phyloP scores from a whole-genome alignment of 2,113 vertebrate genomes.

The Aphyosemion australe region DNA sequence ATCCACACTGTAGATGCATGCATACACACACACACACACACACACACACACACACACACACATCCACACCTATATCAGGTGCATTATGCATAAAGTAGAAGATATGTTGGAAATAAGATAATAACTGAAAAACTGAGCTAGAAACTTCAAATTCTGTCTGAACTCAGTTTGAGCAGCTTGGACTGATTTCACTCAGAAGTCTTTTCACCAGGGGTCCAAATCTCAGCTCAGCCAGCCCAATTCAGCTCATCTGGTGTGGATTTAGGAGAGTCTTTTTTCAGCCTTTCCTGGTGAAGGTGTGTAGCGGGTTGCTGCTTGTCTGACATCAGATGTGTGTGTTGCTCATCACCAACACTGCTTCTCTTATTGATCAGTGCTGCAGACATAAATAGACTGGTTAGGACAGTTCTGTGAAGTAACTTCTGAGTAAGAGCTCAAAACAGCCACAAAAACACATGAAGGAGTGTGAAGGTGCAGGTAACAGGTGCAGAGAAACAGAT shows the following conservation, averaged over 20 bases:
- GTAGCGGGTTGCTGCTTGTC: conserved; percentile 13
- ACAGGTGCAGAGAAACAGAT: background rate
- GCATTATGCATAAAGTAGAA: no score
- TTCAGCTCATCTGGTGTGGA: background rate
- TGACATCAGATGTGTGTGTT: conserved; percentile 30
- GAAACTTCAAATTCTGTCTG: no score
- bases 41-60: no score
- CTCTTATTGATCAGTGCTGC: conserved; percentile 21
- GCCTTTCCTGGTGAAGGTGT: background rate
- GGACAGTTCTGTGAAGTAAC: conserved; percentile 23
- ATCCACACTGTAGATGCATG: no score
- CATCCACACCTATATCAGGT: no score
- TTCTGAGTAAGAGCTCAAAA: conserved; percentile 40
- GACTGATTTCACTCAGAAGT: conserved; percentile 10
- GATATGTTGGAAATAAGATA: background rate
- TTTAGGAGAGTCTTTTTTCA: background rate
- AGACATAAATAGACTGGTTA: conserved; percentile 49
- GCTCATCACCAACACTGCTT: conserved; percentile 40
- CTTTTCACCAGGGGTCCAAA: background rate
- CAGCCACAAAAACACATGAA: conserved; percentile 19
- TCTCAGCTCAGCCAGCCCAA: background rate
- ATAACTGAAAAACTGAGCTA: background rate
- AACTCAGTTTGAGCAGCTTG: background rate
- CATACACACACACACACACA: no score
- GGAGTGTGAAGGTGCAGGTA: background rate